Conservation (phyloP, 1,140 invertebrate species). For the Drosophila ficusphila region DNA sequence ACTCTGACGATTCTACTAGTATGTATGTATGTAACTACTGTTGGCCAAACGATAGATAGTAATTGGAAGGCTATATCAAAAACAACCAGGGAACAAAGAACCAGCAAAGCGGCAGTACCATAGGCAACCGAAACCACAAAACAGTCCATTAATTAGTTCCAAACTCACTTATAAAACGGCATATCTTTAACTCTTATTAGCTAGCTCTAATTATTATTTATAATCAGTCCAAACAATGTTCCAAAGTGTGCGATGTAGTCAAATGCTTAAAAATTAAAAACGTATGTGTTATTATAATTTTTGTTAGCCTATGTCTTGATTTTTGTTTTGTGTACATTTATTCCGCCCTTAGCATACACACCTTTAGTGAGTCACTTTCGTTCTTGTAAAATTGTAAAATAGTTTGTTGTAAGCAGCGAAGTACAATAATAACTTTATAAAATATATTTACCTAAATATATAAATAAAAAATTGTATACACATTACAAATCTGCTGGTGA, state of each 20-base stretch:
- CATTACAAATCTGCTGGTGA: constrained; percentile 55
- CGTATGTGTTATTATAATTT: constrained; percentile 42
- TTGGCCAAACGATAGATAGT: constrained; percentile 39
- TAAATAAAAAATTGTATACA: constrained; percentile 35
- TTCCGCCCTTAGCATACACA: constrained; percentile 71
- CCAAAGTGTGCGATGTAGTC: constrained; percentile 61
- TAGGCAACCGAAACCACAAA: constrained; percentile 36
- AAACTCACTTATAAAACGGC: constrained; percentile 43
- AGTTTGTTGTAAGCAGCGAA: constrained; percentile 82
- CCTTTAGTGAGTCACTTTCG: constrained; percentile 48
- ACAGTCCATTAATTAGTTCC: constrained; percentile 61
- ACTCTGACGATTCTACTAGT: constrained; percentile 77
- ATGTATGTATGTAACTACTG: constrained; percentile 49
- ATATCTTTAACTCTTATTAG: constrained; percentile 72
- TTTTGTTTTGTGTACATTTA: constrained; percentile 50
- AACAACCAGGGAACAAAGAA: constrained; percentile 66
- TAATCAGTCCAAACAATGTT: constrained; percentile 59
- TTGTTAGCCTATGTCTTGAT: constrained; percentile 37
- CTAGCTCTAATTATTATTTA: constrained; percentile 76
- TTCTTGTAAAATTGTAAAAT: constrained; percentile 80
- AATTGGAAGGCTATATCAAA: constrained; percentile 49
- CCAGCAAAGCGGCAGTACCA: constrained; percentile 10
- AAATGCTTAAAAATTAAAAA: constrained; percentile 43
- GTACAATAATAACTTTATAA: constrained; percentile 78
- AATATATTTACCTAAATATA: constrained; percentile 41